Conservation (phyloP, 2,113 vertebrate genomes). For the Canis aureus region DNA sequence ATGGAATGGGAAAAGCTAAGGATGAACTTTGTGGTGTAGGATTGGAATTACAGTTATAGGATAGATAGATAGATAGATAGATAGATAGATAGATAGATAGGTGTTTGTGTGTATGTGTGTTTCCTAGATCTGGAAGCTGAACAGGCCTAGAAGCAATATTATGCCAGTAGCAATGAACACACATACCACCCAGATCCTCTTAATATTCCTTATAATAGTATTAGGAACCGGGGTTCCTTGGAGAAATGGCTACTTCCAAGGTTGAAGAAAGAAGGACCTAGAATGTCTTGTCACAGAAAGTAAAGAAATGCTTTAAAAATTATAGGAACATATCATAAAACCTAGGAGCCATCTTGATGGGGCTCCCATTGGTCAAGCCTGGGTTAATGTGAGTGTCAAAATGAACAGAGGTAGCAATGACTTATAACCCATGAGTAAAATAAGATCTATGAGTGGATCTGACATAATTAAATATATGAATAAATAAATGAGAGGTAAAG, state of each 20-base stretch:
- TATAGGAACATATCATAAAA: not conserved
- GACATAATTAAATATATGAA: not conserved
- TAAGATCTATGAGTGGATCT: not conserved
- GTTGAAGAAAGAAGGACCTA: not conserved
- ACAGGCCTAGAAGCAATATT: not conserved
- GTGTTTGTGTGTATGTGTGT: not conserved
- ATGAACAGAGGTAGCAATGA: not conserved
- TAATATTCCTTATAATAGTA: slow-evolving; percentile 7
- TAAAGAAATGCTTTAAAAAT: not conserved
- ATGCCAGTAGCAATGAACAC: not conserved
- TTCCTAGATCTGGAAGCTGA: not conserved
- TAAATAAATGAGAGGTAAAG: not conserved
- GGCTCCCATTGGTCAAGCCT: not conserved
- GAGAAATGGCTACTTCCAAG: not conserved
- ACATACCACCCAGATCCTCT: not conserved
- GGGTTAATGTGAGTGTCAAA: not conserved
- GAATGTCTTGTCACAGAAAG: not conserved
- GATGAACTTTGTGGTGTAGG: not conserved
- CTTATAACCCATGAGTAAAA: not conserved
- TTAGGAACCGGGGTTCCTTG: not conserved
- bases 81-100: not conserved
- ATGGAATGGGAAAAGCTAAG: not conserved
- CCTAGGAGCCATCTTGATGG: not conserved
- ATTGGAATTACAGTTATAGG: not conserved
- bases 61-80: not conserved